These are phyloP conservation scores for Limonius californicus DNA, from an alignment of 1,140 invertebrate species.

Conservation along the genomic window DNA sequence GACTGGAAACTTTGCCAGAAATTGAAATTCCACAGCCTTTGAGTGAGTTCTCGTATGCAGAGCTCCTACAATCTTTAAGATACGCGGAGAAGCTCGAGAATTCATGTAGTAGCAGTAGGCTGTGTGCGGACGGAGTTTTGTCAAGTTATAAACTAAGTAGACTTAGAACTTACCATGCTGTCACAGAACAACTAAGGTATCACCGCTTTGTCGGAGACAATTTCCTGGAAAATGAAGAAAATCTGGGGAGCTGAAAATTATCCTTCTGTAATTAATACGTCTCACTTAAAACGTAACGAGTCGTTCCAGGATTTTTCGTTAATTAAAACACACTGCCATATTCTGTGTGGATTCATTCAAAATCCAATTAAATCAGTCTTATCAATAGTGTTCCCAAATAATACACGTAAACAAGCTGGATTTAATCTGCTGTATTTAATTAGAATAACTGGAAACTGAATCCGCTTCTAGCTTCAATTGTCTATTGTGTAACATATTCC, in stretches of 20 bases:
- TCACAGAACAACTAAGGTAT: slow-evolving; percentile 20
- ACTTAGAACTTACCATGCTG: slow-evolving; percentile 16
- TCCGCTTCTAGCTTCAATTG: slow-evolving; percentile 2
- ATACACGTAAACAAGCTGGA: slow-evolving; percentile 3
- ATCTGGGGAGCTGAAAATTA: too few relatives aligned
- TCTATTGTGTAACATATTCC: slow-evolving; percentile 3
- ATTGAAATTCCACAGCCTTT: slow-evolving; percentile 33
- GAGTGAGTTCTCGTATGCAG: slow-evolving; percentile 26
- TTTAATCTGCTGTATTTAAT: slow-evolving; percentile 11
- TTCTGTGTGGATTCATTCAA: not conserved
- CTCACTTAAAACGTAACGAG: too few relatives aligned
- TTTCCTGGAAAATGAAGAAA: too few relatives aligned
- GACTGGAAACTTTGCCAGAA: slow-evolving; percentile 28
- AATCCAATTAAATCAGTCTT: slow-evolving; percentile 3
- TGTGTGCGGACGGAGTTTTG: slow-evolving; percentile 22
- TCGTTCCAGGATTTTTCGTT: too few relatives aligned
- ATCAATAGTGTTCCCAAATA: not conserved
- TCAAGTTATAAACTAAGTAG: slow-evolving; percentile 25
- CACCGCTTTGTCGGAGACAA: too few relatives aligned
- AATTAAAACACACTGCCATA: too few relatives aligned
- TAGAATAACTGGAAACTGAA: slow-evolving; percentile 6
- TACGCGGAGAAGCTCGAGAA: slow-evolving; percentile 20
- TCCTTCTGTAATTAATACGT: too few relatives aligned
- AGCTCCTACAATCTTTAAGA: slow-evolving; percentile 20
- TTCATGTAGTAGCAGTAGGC: slow-evolving; percentile 25